Base-by-base conservation (phyloP, 2,797 vertebrate genomes). In the Dallia pectoralis region DNA sequence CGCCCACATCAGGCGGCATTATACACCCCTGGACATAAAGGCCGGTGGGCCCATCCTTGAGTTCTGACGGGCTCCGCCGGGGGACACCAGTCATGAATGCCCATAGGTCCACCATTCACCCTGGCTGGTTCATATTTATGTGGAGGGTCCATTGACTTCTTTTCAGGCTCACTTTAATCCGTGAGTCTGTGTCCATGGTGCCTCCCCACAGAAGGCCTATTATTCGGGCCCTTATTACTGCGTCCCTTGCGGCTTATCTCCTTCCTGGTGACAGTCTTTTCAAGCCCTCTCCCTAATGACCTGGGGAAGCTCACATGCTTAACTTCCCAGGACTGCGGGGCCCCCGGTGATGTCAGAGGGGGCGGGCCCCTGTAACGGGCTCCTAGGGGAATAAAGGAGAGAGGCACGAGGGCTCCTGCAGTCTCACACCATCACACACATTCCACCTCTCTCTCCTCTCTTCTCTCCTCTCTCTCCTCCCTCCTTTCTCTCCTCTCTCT, bases 241-340 rank as follows among this genome's bases (percentile, higher is more conserved):
- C 87, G 86, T 89, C 83, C 87, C 91, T 91, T 81, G 79, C 89
- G 82, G 91, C 92, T 93, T 94, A 94, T 94, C 93, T 93, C 91
- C 88, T 92, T 93, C 92, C 91, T 91, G 91, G 92, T 92, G 92
- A 93, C 92, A 94, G 92, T 93, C 93, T 93, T 93, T 94, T 94
- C 93, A 93, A 92, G 90, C 92, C 51, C 91, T 91, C 88, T 87
- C 88, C 90, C 90, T 93, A 94, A 94, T 94, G 93, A 93, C 92
- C 92, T 92, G 91, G 91, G 91, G 92, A 93, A 93, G 86, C 91
- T 94, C 91, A 92, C 90, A 92, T 92, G 91, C 90, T 93, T 89
- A 88, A 92, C 92, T 94, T 94, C 93, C 93, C 93, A 94, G 92
- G 93, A 87, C 87, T 92, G 85, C 86, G 40, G 86, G 87, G 89